A percentile compares a stretch with the other conserved stretches of the same genome.
These are phyloP conservation scores for Phyllopteryx taeniolatus DNA, from an alignment of 2,113 vertebrate genomes.

Conservation along the genomic window DNA sequence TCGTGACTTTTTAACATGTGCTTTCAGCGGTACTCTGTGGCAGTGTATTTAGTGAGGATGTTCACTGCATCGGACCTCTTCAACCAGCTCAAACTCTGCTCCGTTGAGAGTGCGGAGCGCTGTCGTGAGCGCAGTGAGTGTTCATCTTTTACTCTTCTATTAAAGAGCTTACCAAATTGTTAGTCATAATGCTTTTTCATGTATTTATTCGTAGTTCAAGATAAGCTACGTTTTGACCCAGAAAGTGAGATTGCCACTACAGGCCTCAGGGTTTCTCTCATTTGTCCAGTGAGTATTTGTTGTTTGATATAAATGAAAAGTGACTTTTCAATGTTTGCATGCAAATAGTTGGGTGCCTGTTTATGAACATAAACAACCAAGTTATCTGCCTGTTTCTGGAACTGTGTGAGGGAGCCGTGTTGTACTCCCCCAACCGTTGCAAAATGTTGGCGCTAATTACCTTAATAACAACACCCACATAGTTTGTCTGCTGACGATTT, in stretches of 20 bases:
- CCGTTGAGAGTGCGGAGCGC: conserved; percentile 89
- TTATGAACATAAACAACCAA: no score
- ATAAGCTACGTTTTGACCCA: conserved; percentile 93
- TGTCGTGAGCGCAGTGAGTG: conserved; percentile 93
- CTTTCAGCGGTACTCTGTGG: conserved; percentile 89
- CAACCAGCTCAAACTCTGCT: conserved; percentile 90
- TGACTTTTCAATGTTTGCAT: neutral
- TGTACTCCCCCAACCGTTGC: no score
- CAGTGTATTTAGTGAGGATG: conserved; percentile 89
- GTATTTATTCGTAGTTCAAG: conserved; percentile 78
- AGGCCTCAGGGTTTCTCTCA: conserved; percentile 92
- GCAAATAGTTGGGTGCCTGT: no score
- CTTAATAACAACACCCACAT: no score
- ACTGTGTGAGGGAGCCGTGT: no score
- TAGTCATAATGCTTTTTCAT: neutral
- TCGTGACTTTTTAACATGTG: neutral
- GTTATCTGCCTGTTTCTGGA: no score
- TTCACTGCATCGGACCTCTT: conserved; percentile 91
- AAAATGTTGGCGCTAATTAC: no score
- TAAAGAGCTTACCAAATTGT: neutral
- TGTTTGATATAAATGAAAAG: neutral
- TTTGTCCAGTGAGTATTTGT: conserved; percentile 86
- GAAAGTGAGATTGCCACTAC: conserved; percentile 98
- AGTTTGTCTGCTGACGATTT: no score
- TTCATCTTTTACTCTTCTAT: neutral